Base-by-base conservation (phyloP, 2,113 vertebrate species). In the Vireo altiloquus region DNA sequence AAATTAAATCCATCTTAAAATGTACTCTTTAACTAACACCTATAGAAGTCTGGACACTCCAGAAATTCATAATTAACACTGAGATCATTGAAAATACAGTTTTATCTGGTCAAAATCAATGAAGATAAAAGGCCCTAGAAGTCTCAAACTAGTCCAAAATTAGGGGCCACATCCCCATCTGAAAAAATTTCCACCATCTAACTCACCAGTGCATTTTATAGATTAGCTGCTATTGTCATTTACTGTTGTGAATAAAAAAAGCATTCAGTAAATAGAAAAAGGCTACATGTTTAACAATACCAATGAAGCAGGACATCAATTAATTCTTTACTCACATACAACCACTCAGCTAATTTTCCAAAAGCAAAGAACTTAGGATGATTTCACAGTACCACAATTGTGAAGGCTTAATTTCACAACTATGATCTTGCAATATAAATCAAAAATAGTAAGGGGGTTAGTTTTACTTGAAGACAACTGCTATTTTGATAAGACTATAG, bases 1-100 rank as follows among this genome's bases (percentile, higher is more conserved):
- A 94, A 28, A 54, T 74, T 86, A 87, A 86, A 78, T 42, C 22
- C 44, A 91, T 61, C 87, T 93, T 95, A 69, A 81, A 95, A 17
- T 8, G 2, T 39, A 39, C 40, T 18, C 7, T 63, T 81, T 72
- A 52, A 52, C 7, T 28, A 81, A 90, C 25, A 66, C 56, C 42
- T 90, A 22, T 71, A 44, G 15, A 11, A 46, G 37, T 68, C 27
- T 60, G 70, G 24, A 8, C 12, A 65, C 11, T 64, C 30, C 7
- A 54, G 52, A 63, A 77, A 57, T 28, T 59, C 22, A 47, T n/a
- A 21, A 6, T 39, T 69, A 54, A n/a, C 20, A 39, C 17, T 65
- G 57, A 64, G 16, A 47, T 70, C 0, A 33, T 15, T 53, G 56
- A 59, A 85, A 59, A 64, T 18, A 33, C 11, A 24, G 25, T 53